These are phyloP conservation scores for Lagopus leucura DNA, from an alignment of 2,113 vertebrate genomes.

Conservation along the genomic window DNA sequence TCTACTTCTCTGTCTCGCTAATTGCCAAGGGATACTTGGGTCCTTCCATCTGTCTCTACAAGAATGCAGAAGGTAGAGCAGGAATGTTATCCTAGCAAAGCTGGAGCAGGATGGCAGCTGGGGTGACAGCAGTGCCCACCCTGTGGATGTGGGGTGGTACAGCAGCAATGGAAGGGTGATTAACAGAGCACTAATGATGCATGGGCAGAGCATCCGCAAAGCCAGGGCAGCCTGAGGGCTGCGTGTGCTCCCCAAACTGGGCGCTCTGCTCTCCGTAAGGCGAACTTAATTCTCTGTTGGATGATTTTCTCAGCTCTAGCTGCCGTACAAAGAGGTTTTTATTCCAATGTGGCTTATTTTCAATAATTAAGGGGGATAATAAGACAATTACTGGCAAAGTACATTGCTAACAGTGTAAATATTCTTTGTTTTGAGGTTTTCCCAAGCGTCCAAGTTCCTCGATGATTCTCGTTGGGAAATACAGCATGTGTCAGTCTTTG, in stretches of 20 bases:
- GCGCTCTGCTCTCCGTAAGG: accelerated
- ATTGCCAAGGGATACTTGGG: not conserved
- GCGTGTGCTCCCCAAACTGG: not conserved
- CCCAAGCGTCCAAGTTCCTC: not conserved
- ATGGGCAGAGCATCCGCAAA: not conserved
- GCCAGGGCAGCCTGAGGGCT: accelerated
- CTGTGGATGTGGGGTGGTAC: accelerated
- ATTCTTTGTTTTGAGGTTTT: conserved; percentile 41
- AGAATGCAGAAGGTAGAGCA: not conserved
- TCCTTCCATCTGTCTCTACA: accelerated
- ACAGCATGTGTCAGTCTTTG: not conserved
- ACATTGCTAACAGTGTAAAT: not conserved
- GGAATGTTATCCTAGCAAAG: not conserved
- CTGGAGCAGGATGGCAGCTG: not conserved
- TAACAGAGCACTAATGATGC: accelerated
- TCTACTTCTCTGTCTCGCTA: not conserved
- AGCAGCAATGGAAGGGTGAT: accelerated
- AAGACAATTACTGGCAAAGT: conserved; percentile 28
- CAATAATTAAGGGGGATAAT: conserved; percentile 21
- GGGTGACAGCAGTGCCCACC: not conserved
- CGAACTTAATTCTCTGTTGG: not conserved
- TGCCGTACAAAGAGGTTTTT: not conserved
- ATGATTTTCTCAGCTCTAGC: not conserved
- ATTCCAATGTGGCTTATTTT: conserved; percentile 48
- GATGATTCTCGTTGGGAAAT: not conserved